Evolutionary conservation across 2,113 vertebrate species (phyloP), one percentile per base, ranked within the genome.

Genomic region (Amia ocellicauda): DNA sequence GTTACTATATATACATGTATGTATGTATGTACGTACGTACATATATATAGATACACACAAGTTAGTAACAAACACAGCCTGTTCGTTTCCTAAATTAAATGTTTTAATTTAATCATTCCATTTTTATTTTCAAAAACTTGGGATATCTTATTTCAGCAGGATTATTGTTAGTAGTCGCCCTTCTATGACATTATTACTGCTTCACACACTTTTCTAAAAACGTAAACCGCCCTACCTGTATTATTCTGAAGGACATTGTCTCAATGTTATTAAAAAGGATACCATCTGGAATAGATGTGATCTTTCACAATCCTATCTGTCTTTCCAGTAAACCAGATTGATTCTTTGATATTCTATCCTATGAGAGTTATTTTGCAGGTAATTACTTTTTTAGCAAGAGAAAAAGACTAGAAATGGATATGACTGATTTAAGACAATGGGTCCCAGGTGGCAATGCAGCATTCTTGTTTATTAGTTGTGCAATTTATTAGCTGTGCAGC

Each of bases 351-450:
- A 29, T 28, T 58, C 26, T 28, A 17, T 7, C 16, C 23, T 29
- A 45, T n/a, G 7, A 31, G 19, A 20, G n/a, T 23, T 45, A 57
- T 66, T 59, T 28, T 24, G 16, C 17, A 52, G 17, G 31, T 40
- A 23, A 52, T 52, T 60, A 27, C 22, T 16, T 52, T 53, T 49
- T 58, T 49, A 50, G 42, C 23, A 28, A 29, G 29, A 43, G 36
- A 40, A 61, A 28, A 11, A 61, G n/a, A 43, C 24, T 41, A 13
- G 10, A 61, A 47, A n/a, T 29, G 23, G 59, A 49, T 61, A 24
- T 45, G 19, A 24, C 58, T 60, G 58, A 60, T 43, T 60, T 26
- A 60, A 60, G 58, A 23, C 58, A 24, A 24, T 16, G 40, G 19
- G 59, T n/a, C 59, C 26, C 59, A 61, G 19, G 40, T 61, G 59